These are phyloP conservation scores for Sinotaia quadrata DNA, from an alignment of 2,888 invertebrate genomes.

Conservation along the genomic window DNA sequence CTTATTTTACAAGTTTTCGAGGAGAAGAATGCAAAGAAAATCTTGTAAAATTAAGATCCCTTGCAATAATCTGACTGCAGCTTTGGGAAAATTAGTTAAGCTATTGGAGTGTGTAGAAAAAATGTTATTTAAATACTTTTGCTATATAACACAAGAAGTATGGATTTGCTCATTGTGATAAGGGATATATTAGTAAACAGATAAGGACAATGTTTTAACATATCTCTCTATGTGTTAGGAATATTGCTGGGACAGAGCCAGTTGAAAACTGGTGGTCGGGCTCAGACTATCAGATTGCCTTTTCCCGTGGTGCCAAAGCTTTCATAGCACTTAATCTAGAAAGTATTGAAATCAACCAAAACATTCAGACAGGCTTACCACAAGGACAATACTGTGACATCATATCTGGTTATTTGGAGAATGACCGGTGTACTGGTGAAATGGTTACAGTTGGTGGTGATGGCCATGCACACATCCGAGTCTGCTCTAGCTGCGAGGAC, in stretches of 20 bases:
- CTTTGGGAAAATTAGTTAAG: too few species aligned
- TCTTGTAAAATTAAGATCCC: too few species aligned
- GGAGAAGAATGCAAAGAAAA: too few species aligned
- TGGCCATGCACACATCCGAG: slow-evolving; percentile 30
- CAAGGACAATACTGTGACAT: slow-evolving; percentile 88
- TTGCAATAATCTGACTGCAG: too few species aligned
- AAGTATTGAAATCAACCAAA: slow-evolving; percentile 69
- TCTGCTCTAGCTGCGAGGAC: slow-evolving; percentile 25
- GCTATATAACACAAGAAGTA: too few species aligned
- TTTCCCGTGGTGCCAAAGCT: slow-evolving; percentile 81
- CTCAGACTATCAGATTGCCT: slow-evolving; percentile 84
- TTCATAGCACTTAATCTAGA: slow-evolving; percentile 83
- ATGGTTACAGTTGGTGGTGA: slow-evolving; percentile 44
- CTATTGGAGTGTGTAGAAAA: too few species aligned
- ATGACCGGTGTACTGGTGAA: slow-evolving; percentile 79
- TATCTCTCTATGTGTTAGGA: slow-evolving; percentile 42
- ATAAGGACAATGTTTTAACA: too few species aligned
- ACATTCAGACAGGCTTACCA: slow-evolving; percentile 75
- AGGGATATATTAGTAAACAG: too few species aligned
- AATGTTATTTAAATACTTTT: too few species aligned
- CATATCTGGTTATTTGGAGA: slow-evolving; percentile 79
- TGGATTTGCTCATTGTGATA: too few species aligned
- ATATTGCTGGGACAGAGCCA: slow-evolving; percentile 52
- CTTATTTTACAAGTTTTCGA: too few species aligned
- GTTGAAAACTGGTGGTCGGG: slow-evolving; percentile 85